Evolutionary conservation across 2,888 invertebrate genomes (phyloP), one percentile per base, ranked within the genome.

Genomic region (Harpalus rubripes): DNA sequence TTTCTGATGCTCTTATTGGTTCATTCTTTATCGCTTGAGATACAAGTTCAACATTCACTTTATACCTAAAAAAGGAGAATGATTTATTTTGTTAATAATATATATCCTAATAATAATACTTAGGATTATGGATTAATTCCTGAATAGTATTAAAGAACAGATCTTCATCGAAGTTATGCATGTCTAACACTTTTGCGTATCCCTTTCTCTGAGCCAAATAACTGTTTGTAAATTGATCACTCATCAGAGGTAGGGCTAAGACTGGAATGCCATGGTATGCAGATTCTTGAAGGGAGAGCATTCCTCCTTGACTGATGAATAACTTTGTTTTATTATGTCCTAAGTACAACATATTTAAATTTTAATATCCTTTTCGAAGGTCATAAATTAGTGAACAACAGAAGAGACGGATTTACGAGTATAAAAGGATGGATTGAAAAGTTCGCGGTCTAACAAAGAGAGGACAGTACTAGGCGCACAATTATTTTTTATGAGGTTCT

Each of bases 261-360:
- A 81, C 81, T 16, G 39, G 81, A 39, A 81, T 65, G 6, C 81
- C 81, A 65, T 52, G 68, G 22, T 26, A 65, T 7, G n/a, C 26
- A 18, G 81, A 39, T 81, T 81, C 81, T 81, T 65, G 65, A 8
- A 65, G n/a, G 15, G 81, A 81, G 4, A 81, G 44, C 81, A 81
- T 81, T 44, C 81, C 81, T n/a, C 81, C 81, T 65, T 81, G 81
- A 12, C 22, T 65, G 18, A 81, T 81, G 44, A 81, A 81, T 65
- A 81, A 52, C 18, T 52, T 81, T 12, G 18, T 81, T 22, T 81
- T 81, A 16, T 52, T 44, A 18, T 81, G 81, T 52, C 81, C 81
- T 81, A 44, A 7, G 10, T 44, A 41, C 22, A 81, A 81, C 8
- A 72, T 44, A 15, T 72, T 39, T 8, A 32, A 61, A 12, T 12